phyloP scores from a whole-genome alignment of 2,888 invertebrate genomes.

The Synergus umbraculus region DNA sequence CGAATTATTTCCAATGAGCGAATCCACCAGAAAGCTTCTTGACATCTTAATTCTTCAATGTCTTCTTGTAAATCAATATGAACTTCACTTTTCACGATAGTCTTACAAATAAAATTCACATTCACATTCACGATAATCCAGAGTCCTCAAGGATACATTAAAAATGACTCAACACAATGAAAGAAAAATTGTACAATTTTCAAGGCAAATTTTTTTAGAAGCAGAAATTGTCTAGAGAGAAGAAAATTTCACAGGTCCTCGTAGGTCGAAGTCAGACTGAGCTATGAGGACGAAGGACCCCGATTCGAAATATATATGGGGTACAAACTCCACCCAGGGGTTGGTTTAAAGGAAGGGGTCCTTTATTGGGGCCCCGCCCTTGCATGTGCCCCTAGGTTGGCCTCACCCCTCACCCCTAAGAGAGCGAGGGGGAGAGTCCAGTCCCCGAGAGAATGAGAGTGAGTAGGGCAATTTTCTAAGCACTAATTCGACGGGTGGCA shows the following conservation, averaged over 20 bases:
- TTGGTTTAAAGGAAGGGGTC: slow-evolving; percentile 67
- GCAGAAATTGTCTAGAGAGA: background rate
- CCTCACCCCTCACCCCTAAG: slow-evolving; percentile 51
- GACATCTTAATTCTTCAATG: slow-evolving; percentile 81
- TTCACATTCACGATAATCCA: slow-evolving; percentile 36
- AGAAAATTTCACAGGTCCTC: slow-evolving; percentile 45
- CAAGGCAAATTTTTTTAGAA: background rate
- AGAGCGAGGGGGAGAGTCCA: slow-evolving; percentile 11
- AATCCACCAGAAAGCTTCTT: slow-evolving; percentile 89
- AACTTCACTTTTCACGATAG: slow-evolving; percentile 12
- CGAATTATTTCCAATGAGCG: slow-evolving; percentile 84
- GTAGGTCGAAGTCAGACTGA: slow-evolving; percentile 61
- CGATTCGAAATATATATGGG: slow-evolving; percentile 64
- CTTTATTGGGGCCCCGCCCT: slow-evolving; percentile 72
- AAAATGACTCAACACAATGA: background rate
- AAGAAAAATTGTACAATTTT: background rate
- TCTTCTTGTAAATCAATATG: background rate
- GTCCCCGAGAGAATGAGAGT: slow-evolving; percentile 63
- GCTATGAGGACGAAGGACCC: slow-evolving; percentile 63
- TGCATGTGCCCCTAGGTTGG: slow-evolving; percentile 59
- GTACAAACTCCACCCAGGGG: slow-evolving; percentile 75
- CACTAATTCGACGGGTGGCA: slow-evolving; percentile 73
- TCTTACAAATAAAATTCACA: slow-evolving; percentile 14
- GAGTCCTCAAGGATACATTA: slow-evolving; percentile 9
- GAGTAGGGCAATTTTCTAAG: slow-evolving; percentile 67